Evolutionary conservation across 1,140 invertebrate species (phyloP), one percentile per base, ranked within the genome.

Genomic region (Hestina assimilis): DNA sequence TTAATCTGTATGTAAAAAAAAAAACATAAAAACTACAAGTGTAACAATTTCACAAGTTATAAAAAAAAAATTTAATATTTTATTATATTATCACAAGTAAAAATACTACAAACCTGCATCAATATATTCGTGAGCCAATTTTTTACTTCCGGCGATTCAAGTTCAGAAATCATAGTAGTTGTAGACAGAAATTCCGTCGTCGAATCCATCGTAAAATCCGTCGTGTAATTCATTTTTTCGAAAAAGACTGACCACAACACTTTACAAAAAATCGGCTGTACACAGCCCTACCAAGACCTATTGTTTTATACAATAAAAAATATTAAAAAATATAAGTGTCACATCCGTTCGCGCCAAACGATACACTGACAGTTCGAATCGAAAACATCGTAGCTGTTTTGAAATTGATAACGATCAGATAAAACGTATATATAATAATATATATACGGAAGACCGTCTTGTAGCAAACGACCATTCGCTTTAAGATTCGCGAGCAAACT

Each of bases 161-260:
- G 45, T 11, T 51, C 50, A 2, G 72, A 56, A 2, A 46, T 59
- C 6, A 66, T 67, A 3, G 68, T 72, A 1, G 68, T 64, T 1
- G 70, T 59, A 4, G 58, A 48, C 12, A 63, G 21, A 42, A 52
- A 26, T n/a, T 59, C 50, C 11, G 60, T 66, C 4, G 65, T 26
- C 9, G 72, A 31, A 14, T 71, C 69, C 51, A 66, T 68, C 15
- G 62, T 53, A 8, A 71, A 50, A 43, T 77, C 77, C 54, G 73
- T 75, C 54, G 73, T 75, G 14, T 62, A 42, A 72, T 80, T 83
- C 76, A 80, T 80, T 66, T 70, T 72, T 46, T n/a, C n/a, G n/a
- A n/a, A 35, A 29, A 40, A 21, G 14, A 38, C 55, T 57, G 8
- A 11, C 8, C n/a, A 12, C 21, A 29, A 7, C 38, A 33, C 28